Base-by-base conservation (phyloP, 2,888 invertebrate genomes). In the Leuctra nigra region DNA sequence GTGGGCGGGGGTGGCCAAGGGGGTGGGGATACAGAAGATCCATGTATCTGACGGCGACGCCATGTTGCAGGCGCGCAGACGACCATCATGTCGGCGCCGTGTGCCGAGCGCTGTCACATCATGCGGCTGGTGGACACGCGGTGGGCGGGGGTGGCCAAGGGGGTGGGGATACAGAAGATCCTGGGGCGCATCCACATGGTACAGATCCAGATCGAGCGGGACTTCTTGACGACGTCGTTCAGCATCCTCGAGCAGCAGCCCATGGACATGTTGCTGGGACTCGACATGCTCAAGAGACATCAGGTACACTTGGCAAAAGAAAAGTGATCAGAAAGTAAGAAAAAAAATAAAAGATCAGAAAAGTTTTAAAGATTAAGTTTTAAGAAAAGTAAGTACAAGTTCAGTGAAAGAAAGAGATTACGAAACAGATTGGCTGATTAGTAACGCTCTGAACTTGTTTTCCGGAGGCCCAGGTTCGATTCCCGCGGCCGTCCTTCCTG, bases 11-110 rank as follows among this genome's bases (percentile, higher is more conserved):
- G 86, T 96, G 60, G 98, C 98, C 1, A 95, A 95, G 75, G 98
- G 98, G 84, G 85, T 60, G 98, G 98, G 54, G 98, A 99, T 75
- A 91, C 94, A n/a, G n/a, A n/a, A n/a, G n/a, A n/a, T n/a, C n/a
- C n/a, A n/a, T n/a, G n/a, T n/a, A n/a, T n/a, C n/a, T n/a, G n/a
- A n/a, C n/a, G n/a, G n/a, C n/a, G n/a, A n/a, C n/a, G n/a, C n/a
- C n/a, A n/a, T n/a, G n/a, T n/a, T n/a, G n/a, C n/a, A n/a, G n/a
- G n/a, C n/a, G n/a, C n/a, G n/a, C n/a, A n/a, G n/a, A n/a, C n/a
- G 33, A 98, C 99, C 2, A 96, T 99, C 57, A 98, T 99, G 96
- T 97, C 96, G 44, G 88, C 92, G 59, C 83, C 85, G 1, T 97
- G 96, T 73, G 97, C 97, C 1, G 94, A 96, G 70, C 77, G 93